phyloP scores from a whole-genome alignment of 2,113 vertebrate genomes.

The Muntiacus reevesi region DNA sequence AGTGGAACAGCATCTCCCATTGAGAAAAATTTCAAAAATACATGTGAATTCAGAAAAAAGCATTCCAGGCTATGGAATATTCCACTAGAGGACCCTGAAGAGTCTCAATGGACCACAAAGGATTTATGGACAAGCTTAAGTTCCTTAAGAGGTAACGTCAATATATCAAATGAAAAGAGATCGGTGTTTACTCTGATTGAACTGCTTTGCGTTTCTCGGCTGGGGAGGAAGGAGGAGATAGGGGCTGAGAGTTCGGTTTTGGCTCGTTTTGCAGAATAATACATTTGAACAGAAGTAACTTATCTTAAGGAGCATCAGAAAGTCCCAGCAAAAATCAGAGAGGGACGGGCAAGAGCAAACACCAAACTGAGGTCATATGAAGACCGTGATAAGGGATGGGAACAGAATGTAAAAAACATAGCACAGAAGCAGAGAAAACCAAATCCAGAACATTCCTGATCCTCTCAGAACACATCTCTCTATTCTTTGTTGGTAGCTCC shows the following conservation, averaged over 20 bases:
- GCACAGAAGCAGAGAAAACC: neutral
- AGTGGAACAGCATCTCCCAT: neutral
- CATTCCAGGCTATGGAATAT: neutral
- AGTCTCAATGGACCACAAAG: neutral
- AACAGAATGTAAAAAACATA: neutral
- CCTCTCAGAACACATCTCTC: neutral
- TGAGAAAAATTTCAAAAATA: neutral
- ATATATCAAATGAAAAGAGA: neutral
- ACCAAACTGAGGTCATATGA: neutral
- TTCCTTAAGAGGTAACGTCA: neutral
- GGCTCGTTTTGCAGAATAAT: neutral
- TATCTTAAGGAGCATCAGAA: neutral
- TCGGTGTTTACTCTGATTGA: neutral
- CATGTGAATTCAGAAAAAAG: neutral
- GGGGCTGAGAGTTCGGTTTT: neutral
- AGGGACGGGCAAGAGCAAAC: neutral
- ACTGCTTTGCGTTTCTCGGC: neutral
- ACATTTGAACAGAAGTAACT: neutral
- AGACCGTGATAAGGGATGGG: too few relatives aligned
- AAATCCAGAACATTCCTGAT: neutral
- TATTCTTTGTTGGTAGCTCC: neutral
- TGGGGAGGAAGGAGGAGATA: neutral
- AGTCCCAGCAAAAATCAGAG: neutral
- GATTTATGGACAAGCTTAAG: neutral
- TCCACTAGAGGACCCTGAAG: neutral